Conservation (phyloP, 2,888 invertebrate species). For the Pseudococcus viburni region DNA sequence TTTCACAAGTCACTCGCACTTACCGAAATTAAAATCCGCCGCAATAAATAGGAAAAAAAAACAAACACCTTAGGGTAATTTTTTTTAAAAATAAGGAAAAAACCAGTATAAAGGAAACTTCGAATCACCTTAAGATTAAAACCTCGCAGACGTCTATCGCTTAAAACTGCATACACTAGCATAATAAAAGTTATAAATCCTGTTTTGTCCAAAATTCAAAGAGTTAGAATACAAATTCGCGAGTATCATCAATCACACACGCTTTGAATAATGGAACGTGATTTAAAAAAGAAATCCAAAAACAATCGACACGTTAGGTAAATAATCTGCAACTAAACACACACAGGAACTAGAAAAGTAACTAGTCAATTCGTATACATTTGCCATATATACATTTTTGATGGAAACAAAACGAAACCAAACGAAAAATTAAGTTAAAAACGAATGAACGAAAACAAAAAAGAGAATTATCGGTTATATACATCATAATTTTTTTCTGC, state of each 20-base stretch:
- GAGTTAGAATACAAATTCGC: background rate
- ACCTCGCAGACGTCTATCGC: slow-evolving; percentile 6
- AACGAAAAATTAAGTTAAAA: slow-evolving; percentile 38
- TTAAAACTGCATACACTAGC: slow-evolving; percentile 1
- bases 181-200: background rate
- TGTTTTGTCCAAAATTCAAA: slow-evolving; percentile 42
- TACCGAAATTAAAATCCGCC: slow-evolving; percentile 35
- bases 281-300: background rate
- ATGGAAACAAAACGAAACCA: background rate
- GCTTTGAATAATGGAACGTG: background rate
- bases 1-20: slow-evolving; percentile 18
- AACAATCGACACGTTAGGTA: slow-evolving; percentile 27
- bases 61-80: slow-evolving; percentile 9
- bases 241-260: background rate
- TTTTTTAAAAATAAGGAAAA: slow-evolving; percentile 12
- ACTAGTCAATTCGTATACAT: slow-evolving; percentile 36
- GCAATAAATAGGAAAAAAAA: slow-evolving; percentile 19
- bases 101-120: background rate
- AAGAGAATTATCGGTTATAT: background rate
- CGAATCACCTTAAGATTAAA: background rate
- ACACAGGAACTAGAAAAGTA: slow-evolving; percentile 58
- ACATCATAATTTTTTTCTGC: slow-evolving; percentile 62
- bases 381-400: background rate
- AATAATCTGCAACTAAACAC: slow-evolving; percentile 2
- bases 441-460: background rate